Conservation (phyloP, 2,113 vertebrate genomes). For the Struthio camelus region DNA sequence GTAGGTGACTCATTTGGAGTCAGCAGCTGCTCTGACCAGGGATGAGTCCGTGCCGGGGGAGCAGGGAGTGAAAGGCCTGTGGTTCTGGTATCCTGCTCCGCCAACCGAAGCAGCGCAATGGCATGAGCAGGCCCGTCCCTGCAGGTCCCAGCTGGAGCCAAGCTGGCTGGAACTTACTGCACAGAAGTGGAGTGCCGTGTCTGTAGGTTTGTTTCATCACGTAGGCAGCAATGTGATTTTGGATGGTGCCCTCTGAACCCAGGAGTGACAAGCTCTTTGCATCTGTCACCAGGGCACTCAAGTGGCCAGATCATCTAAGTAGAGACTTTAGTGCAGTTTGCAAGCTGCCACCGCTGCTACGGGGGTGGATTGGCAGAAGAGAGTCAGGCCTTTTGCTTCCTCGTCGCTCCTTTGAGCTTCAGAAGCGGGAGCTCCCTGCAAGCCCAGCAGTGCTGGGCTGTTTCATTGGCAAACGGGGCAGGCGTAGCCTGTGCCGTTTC, state of each 20-base stretch:
- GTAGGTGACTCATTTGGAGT: neutral
- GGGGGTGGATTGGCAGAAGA: no score
- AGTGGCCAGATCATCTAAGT: neutral
- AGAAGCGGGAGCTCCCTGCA: neutral
- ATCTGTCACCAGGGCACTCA: neutral
- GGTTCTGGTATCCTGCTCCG: neutral
- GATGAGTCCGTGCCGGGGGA: accelerated
- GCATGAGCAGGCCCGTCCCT: neutral
- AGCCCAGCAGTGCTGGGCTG: neutral
- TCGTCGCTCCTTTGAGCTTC: neutral
- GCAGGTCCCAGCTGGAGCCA: neutral
- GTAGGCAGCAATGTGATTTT: accelerated
- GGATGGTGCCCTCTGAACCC: neutral
- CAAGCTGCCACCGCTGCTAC: neutral
- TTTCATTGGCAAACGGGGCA: neutral
- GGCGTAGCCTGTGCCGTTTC: neutral
- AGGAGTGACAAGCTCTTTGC: neutral
- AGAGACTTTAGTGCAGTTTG: neutral
- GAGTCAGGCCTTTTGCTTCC: neutral
- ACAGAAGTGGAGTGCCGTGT: neutral
- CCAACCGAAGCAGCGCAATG: neutral
- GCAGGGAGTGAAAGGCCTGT: neutral
- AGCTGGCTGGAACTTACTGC: accelerated
- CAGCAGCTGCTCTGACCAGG: neutral
- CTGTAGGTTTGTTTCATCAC: neutral